These are phyloP conservation scores for Sebastes iracundus DNA, from an alignment of 2,797 vertebrate genomes.

Conservation along the genomic window DNA sequence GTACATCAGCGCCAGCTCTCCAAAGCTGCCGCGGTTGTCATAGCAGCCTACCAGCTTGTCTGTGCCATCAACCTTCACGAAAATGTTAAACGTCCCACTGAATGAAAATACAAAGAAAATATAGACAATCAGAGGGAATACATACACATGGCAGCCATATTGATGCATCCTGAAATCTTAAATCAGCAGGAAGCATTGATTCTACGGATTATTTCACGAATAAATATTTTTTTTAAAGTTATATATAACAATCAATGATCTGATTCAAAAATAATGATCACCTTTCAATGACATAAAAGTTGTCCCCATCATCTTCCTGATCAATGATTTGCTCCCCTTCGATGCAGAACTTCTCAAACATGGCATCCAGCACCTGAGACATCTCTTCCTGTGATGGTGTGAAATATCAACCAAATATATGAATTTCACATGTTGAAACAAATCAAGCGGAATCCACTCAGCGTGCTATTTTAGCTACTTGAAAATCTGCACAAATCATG, in stretches of 20 bases:
- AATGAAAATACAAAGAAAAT: conserved; percentile 2
- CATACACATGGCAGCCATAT: background rate
- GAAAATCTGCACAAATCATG: conserved; percentile 9
- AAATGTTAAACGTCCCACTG: conserved; percentile 95
- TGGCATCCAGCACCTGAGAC: conserved; percentile 97
- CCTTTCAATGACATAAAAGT: conserved; percentile 99
- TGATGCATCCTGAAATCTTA: background rate
- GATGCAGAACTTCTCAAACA: conserved; percentile 95
- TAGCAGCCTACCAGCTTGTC: conserved; percentile 93
- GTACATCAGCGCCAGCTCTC: conserved; percentile 99
- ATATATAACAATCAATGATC: background rate
- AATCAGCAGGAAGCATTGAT: background rate
- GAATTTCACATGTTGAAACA: background rate
- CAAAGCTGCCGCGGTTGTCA: conserved; percentile 96
- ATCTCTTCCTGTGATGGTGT: conserved; percentile 90
- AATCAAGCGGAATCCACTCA: background rate
- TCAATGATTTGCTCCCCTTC: conserved; percentile 96
- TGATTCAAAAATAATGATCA: conserved; percentile 51
- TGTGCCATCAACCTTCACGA: conserved; percentile 89
- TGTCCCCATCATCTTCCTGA: conserved; percentile 98
- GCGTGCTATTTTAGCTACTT: background rate
- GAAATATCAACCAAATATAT: background rate
- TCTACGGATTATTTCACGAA: background rate
- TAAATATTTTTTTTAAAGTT: background rate
- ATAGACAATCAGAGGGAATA: background rate